These are phyloP conservation scores for Lomographa bimaculata DNA, from an alignment of 2,888 invertebrate species.

Conservation along the genomic window DNA sequence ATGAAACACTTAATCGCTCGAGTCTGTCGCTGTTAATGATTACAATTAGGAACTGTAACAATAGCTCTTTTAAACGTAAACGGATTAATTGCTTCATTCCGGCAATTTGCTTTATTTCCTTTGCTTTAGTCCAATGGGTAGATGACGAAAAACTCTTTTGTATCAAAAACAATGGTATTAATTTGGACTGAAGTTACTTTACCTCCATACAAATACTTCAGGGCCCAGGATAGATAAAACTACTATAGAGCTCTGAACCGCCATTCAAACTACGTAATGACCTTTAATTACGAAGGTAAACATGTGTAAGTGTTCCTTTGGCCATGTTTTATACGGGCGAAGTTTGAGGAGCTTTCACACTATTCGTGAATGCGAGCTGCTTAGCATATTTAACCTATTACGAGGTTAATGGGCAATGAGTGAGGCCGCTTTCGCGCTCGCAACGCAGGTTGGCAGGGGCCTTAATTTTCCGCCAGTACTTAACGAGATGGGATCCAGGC, in stretches of 20 bases:
- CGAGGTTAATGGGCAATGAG: slow-evolving; percentile 73
- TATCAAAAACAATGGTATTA: slow-evolving; percentile 12
- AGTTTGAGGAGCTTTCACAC: slow-evolving; percentile 43
- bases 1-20: slow-evolving; percentile 19
- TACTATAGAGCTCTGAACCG: slow-evolving; percentile 14
- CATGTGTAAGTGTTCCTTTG: slow-evolving; percentile 22
- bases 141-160: slow-evolving; percentile 21
- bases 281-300: slow-evolving; percentile 32
- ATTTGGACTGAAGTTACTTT: slow-evolving; percentile 5
- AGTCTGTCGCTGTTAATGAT: slow-evolving; percentile 28
- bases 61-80: slow-evolving; percentile 26
- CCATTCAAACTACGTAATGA: slow-evolving; percentile 32
- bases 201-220: slow-evolving; percentile 5
- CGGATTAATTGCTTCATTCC: slow-evolving; percentile 29
- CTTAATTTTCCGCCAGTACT: slow-evolving; percentile 64
- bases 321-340: slow-evolving; percentile 33
- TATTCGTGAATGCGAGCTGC: slow-evolving; percentile 54
- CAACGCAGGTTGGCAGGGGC: slow-evolving; percentile 44
- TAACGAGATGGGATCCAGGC: slow-evolving; percentile 50
- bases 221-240: slow-evolving; percentile 8
- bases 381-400: slow-evolving; percentile 78
- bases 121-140: slow-evolving; percentile 16
- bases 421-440: slow-evolving; percentile 47
- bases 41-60: slow-evolving; percentile 32
- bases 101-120: slow-evolving; percentile 30